phyloP scores from a whole-genome alignment of 2,888 invertebrate species.

The Rhamphomyia laevipes region DNA sequence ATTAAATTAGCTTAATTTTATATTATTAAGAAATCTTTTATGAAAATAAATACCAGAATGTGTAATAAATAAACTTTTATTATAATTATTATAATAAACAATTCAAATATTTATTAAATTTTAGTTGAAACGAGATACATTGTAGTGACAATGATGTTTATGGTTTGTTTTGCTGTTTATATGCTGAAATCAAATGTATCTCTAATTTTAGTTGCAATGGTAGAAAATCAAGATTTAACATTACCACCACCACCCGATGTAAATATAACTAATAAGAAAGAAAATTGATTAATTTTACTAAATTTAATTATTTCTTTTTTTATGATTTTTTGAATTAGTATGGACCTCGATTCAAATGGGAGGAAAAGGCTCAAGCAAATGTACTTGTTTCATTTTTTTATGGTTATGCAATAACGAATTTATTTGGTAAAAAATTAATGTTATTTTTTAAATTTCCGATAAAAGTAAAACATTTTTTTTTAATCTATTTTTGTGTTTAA shows the following conservation, averaged over 20 bases:
- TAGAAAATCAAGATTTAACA: conserved; percentile 39
- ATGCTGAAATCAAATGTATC: conserved; percentile 67
- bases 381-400: conserved; percentile 58
- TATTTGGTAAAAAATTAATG: too few relatives aligned
- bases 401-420: conserved; percentile 49
- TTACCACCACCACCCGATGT: conserved; percentile 24
- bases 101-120: too few relatives aligned
- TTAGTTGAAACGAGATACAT: too few relatives aligned
- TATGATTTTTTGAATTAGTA: conserved; percentile 27
- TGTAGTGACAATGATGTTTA: too few relatives aligned
- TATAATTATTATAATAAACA: too few relatives aligned
- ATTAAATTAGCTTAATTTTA: too few relatives aligned
- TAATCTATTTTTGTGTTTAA: conserved; percentile 46
- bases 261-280: conserved; percentile 12
- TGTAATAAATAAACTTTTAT: too few relatives aligned
- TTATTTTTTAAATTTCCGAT: too few relatives aligned
- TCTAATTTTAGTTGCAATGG: conserved; percentile 63
- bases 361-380: conserved; percentile 47
- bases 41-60: too few relatives aligned
- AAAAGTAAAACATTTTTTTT: too few relatives aligned
- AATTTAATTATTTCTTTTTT: background rate
- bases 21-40: too few relatives aligned
- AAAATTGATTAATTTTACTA: background rate
- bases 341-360: conserved; percentile 45
- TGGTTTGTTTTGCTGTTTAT: conserved; percentile 56